Evolutionary conservation across 2,113 vertebrate species (phyloP), one percentile per base, ranked within the genome.

Genomic region (Salvator merianae): DNA sequence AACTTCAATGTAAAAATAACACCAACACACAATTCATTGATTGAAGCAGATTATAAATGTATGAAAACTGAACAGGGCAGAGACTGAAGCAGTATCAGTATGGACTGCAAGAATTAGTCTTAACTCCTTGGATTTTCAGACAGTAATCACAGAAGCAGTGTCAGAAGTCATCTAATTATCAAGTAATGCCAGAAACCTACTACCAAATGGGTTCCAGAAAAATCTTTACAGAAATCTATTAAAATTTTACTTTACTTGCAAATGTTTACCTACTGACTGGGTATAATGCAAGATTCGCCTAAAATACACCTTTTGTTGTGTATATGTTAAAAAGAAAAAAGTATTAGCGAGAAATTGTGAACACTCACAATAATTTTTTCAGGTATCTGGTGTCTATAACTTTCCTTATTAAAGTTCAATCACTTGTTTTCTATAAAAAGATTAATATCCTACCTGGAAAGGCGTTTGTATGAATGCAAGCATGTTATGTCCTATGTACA

Each of bases 261-360:
- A 59, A 59, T 59, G 16, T 59, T 59, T 59, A 59, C 55, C 16
- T 59, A 20, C 55, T 59, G 55, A 47, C 43, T 47, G 14, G 55
- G 55, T 59, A 47, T 3, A 47, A 55, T 81, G 36, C 66, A 78
- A 80, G 0, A 50, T 24, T 47, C 36, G 84, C 18, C 24, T 69
- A 65, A 84, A 71, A 32, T 77, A 55, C 75, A 38, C 1, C 79
- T 55, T 50, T 81, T 65, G 20, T 59, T 59, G 55, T 59, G 20
- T 59, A 20, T 59, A 59, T 24, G 59, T 7, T 16, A 26, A 63
- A 81, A 79, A 86, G 4, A 68, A 3, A 71, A 30, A 1, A 8
- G 71, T 79, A 81, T 77, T 43, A 81, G 79, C 47, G 77, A 85
- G 20, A 68, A 81, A 74, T 0, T 83, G 20, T 22, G 74, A 84